Evolutionary conservation across 2,888 invertebrate genomes (phyloP), one percentile per base, ranked within the genome.

Genomic region (Junonia oenone): DNA sequence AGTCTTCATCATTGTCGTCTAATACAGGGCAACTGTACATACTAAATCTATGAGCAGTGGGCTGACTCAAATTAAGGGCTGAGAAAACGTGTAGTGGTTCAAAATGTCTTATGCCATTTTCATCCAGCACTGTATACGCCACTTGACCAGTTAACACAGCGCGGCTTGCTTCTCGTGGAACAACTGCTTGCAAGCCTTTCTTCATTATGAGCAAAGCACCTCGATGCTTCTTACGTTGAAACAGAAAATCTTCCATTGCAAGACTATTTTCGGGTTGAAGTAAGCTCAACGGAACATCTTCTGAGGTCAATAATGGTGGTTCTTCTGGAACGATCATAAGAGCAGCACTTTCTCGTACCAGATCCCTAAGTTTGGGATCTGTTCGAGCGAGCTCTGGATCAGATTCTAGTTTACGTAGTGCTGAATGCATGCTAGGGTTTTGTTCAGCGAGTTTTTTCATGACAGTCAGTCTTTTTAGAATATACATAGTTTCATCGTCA

Each of bases 61-160:
- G 92, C 66, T 93, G 91, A 62, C 93, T 93, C 22, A 95, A 80
- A 63, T 93, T 93, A 52, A 95, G 79, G 0, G 94, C 94, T 22
- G 93, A 93, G 75, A 95, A 94, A 55, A 94, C 94, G 70, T 95
- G 94, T 66, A 95, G 84, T 0, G 95, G 95, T 70, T 95, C 95
- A 70, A 95, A 95, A 69, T 93, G 93, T 55, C 92, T 92, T 31
- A 95, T 93, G 19, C 96, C 95, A 62, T 91, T 92, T 76, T 96
- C 95, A 67, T 95, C 95, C 2, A 96, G 91, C 6, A 95, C 92
- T 9, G 94, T 93, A 71, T 95, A 96, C 1, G 95, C 92, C 0
- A 95, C 92, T 79, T 95, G 91, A 2, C 95, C 95, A 0, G 94
- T 94, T 8, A 95, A 78, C 1, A 95, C 95, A 14, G 93, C 93